Percentiles rank a stretch among this genome's conserved stretches.
Evolutionary conservation across 2,888 invertebrate species (phyloP).

Genomic region (Drosophila formosana): DNA sequence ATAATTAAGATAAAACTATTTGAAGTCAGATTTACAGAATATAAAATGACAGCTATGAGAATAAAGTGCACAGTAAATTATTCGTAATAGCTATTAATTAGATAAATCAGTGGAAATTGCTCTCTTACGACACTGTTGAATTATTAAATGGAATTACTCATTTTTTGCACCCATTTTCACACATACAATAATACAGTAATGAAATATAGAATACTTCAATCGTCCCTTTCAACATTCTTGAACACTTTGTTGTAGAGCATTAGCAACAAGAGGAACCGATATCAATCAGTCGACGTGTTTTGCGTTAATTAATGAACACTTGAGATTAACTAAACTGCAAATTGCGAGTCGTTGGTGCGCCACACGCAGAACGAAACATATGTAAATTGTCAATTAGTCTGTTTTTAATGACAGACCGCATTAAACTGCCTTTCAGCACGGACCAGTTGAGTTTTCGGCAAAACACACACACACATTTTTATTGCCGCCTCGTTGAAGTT

Average conservation of each 20-base stretch:
- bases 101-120: too few species aligned
- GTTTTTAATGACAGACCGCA: conserved; percentile 31
- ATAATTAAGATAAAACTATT: background rate
- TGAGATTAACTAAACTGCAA: conserved; percentile 27
- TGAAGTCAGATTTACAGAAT: background rate
- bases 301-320: conserved; percentile 48
- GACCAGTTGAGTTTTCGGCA: conserved; percentile 8
- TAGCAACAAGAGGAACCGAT: background rate
- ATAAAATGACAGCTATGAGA: too few species aligned
- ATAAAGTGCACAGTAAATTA: too few species aligned
- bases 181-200: too few species aligned
- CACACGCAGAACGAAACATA: conserved; percentile 24
- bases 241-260: background rate
- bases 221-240: background rate
- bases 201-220: too few species aligned
- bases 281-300: conserved; percentile 6
- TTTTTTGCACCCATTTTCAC: too few species aligned
- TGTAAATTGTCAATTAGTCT: conserved; percentile 51
- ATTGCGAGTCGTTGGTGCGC: conserved; percentile 20
- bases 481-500: conserved; percentile 27
- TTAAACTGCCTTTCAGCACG: conserved; percentile 28
- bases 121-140: too few species aligned
- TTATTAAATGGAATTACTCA: too few species aligned
- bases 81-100: too few species aligned
- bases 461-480: conserved; percentile 5